These are phyloP conservation scores for Drosophila histrio DNA, from an alignment of 2,888 invertebrate species.

Conservation along the genomic window DNA sequence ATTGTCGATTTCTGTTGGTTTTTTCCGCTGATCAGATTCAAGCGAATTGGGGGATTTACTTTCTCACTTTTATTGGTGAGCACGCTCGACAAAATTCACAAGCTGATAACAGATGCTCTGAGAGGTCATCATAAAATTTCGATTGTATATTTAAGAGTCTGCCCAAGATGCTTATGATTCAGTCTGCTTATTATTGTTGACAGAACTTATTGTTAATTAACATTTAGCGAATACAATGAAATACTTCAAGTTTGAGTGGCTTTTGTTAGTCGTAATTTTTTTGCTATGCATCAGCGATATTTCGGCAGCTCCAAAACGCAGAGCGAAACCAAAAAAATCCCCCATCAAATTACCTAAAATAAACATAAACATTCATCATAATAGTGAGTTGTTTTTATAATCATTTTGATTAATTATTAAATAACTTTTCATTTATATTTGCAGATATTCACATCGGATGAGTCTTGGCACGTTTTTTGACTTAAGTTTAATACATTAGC, in stretches of 20 bases:
- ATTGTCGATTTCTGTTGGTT: not conserved
- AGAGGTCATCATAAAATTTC: slow-evolving; percentile 19
- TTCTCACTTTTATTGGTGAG: slow-evolving; percentile 13
- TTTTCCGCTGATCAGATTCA: not conserved
- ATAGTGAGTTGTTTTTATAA: slow-evolving; percentile 41
- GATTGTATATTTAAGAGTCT: slow-evolving; percentile 30
- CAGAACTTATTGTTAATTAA: not conserved
- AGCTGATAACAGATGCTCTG: slow-evolving; percentile 39
- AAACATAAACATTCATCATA: slow-evolving; percentile 61
- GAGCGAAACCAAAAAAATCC: slow-evolving; percentile 9
- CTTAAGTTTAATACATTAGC: not conserved
- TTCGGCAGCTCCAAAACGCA: slow-evolving; percentile 49
- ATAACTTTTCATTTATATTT: slow-evolving; percentile 3
- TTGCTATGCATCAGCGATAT: slow-evolving; percentile 31
- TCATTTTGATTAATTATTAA: not conserved
- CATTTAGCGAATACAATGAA: slow-evolving; percentile 43
- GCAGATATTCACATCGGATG: slow-evolving; percentile 62
- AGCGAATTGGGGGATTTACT: slow-evolving; percentile 33
- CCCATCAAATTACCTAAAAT: slow-evolving; percentile 44
- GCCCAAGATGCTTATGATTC: not conserved
- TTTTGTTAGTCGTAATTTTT: slow-evolving; percentile 27
- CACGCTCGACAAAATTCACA: slow-evolving; percentile 22
- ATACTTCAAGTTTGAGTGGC: slow-evolving; percentile 51
- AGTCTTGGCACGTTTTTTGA: not conserved
- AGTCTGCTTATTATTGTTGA: slow-evolving; percentile 15